Conservation (phyloP, 2,888 invertebrate genomes). For the Chaetogeoica ovagalla region DNA sequence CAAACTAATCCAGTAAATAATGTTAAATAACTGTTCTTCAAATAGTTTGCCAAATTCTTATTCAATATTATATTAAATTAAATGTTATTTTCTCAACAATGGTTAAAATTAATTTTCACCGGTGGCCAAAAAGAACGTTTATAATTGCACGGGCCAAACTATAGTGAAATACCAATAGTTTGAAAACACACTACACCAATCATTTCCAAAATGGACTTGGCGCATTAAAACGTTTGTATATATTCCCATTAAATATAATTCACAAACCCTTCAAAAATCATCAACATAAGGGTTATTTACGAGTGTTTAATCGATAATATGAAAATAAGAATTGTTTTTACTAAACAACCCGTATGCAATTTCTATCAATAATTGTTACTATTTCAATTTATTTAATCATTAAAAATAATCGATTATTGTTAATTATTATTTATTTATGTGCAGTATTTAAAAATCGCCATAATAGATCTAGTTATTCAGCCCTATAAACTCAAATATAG, state of each 20-base stretch:
- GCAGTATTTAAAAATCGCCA: too few relatives aligned
- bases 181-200: neutral
- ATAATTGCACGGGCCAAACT: neutral
- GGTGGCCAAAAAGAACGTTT: neutral
- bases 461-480: too few relatives aligned
- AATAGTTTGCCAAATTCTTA: neutral
- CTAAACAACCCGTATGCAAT: neutral
- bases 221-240: neutral
- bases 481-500: too few relatives aligned
- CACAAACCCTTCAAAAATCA: slow-evolving; percentile 1
- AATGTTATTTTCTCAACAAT: neutral
- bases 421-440: neutral
- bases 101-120: slow-evolving; percentile 21
- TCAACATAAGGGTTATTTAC: neutral
- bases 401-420: too few relatives aligned
- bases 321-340: neutral
- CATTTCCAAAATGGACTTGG: neutral
- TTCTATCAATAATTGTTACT: neutral
- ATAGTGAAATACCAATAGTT: neutral
- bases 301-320: neutral
- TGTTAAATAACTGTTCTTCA: neutral
- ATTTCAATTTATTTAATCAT: neutral
- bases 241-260: neutral
- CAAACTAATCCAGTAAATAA: neutral
- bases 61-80: neutral